A percentile compares a stretch with the other conserved stretches of the same genome.
Conservation (phyloP, 2,888 invertebrate species). For the Petrophora chlorosata region DNA sequence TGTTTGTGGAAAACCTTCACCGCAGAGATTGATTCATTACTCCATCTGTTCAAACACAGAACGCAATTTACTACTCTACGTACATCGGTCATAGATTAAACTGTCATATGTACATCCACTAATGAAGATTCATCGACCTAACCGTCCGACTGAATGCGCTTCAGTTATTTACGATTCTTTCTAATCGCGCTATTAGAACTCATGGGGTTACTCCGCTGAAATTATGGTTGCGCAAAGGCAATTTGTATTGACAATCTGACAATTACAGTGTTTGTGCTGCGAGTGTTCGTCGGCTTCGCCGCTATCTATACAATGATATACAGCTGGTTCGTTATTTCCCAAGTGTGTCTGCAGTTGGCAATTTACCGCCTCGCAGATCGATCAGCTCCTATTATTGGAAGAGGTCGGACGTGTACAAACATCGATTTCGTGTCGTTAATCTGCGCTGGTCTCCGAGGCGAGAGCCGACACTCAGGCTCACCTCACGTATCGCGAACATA, state of each 20-base stretch:
- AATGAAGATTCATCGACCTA: conserved; percentile 55
- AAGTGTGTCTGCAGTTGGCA: conserved; percentile 72
- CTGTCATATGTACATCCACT: conserved; percentile 49
- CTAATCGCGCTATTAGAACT: conserved; percentile 40
- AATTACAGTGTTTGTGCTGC: conserved; percentile 60
- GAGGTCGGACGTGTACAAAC: conserved; percentile 83
- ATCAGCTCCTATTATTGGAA: conserved; percentile 80
- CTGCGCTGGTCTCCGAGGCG: conserved; percentile 66
- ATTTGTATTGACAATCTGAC: conserved; percentile 61
- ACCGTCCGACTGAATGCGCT: conserved; percentile 34
- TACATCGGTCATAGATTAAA: conserved; percentile 45
- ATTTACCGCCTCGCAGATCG: conserved; percentile 76
- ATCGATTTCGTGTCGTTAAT: conserved; percentile 81
- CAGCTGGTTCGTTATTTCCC: conserved; percentile 70
- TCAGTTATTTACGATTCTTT: conserved; percentile 42
- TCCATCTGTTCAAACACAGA: conserved; percentile 51
- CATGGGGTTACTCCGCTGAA: conserved; percentile 34
- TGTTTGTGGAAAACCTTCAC: conserved; percentile 78
- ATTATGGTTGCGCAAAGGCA: conserved; percentile 42
- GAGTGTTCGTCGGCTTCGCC: conserved; percentile 48
- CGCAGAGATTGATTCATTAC: conserved; percentile 78
- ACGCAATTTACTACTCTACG: conserved; percentile 56
- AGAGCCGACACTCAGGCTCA: conserved; percentile 67
- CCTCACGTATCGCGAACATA: conserved; percentile 75
- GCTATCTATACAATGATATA: conserved; percentile 56